Evolutionary conservation across 2,888 invertebrate species (phyloP).

Genomic region (Lottia scabra): DNA sequence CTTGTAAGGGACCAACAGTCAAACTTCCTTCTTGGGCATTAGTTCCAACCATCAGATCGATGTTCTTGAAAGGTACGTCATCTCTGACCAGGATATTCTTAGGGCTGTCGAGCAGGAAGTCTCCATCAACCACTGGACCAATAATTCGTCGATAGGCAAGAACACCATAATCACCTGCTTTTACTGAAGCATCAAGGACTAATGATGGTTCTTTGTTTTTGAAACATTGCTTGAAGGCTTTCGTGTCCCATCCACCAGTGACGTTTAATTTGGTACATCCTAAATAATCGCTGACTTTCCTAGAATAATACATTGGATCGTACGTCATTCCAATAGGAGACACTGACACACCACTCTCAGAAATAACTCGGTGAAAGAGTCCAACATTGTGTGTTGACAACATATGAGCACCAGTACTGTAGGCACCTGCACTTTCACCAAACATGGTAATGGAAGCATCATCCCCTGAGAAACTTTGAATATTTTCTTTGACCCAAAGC

Average conservation of each 20-base stretch:
- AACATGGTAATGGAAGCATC: conserved; percentile 41
- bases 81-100: conserved; percentile 9
- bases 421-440: conserved; percentile 52
- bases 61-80: conserved; percentile 18
- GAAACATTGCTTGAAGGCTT: conserved; percentile 26
- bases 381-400: conserved; percentile 40
- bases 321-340: conserved; percentile 19
- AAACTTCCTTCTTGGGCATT: conserved; percentile 23
- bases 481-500: conserved; percentile 92
- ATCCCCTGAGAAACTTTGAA: conserved; percentile 66
- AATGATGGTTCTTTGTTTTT: not conserved
- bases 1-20: conserved; percentile 15
- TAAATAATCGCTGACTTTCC: conserved; percentile 18
- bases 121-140: conserved; percentile 25
- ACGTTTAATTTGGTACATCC: conserved; percentile 11
- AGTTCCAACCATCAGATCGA: conserved; percentile 26
- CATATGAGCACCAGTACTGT: conserved; percentile 38
- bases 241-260: conserved; percentile 12
- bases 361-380: conserved; percentile 46
- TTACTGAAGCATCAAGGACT: conserved; percentile 17
- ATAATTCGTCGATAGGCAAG: conserved; percentile 17
- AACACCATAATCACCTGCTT: not conserved
- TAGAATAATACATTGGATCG: conserved; percentile 19
- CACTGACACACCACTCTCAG: conserved; percentile 44
- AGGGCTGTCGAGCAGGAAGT: conserved; percentile 14